These are phyloP conservation scores for Stegophylla sp. DNA, from an alignment of 2,888 invertebrate species.

Conservation along the genomic window DNA sequence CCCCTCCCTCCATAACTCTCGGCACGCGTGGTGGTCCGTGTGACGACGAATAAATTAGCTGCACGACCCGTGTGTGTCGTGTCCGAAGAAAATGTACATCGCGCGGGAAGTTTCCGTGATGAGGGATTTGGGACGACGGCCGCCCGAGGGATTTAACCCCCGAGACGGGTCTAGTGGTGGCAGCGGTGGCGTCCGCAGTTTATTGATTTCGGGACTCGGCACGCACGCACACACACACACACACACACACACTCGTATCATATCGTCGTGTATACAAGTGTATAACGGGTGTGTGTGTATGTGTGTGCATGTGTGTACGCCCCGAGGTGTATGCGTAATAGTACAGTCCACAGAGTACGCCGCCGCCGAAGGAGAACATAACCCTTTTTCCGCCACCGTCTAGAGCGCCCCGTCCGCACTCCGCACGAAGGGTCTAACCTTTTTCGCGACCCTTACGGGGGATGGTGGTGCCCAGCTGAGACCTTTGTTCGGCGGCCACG, in stretches of 20 bases:
- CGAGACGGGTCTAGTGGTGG: background rate
- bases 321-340: conserved; percentile 2
- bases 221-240: background rate
- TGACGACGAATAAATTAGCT: conserved; percentile 42
- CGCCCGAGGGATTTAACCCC: background rate
- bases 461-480: conserved; percentile 5
- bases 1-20: no score
- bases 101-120: conserved; percentile 42
- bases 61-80: background rate
- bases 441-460: conserved; percentile 30
- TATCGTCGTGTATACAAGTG: no score
- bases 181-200: conserved; percentile 12
- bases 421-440: conserved; percentile 19
- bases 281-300: background rate
- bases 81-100: conserved; percentile 51
- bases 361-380: conserved; percentile 22
- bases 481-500: conserved; percentile 38
- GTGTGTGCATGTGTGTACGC: background rate
- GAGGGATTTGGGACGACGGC: no score
- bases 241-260: background rate
- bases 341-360: background rate
- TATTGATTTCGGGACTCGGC: conserved; percentile 55
- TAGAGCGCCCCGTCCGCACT: background rate
- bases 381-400: conserved; percentile 43
- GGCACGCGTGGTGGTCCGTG: background rate